Evolutionary conservation across 2,888 invertebrate genomes (phyloP).

Genomic region (Drosophila greeni): DNA sequence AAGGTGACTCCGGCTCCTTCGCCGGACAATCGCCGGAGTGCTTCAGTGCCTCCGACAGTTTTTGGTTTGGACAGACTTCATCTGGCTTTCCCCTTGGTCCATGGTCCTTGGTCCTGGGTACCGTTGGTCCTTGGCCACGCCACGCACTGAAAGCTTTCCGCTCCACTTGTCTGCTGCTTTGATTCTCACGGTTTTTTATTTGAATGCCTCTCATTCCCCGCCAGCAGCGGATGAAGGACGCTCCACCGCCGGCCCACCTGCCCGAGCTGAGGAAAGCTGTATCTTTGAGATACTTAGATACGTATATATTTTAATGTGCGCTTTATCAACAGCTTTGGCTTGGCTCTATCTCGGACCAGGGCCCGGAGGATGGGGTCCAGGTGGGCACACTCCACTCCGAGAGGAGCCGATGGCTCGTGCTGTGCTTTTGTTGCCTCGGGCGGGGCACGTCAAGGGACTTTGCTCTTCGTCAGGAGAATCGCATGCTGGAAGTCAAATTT

Average conservation of each 20-base stretch:
- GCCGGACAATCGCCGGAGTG: constrained; percentile 54
- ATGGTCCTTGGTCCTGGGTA: constrained; percentile 1
- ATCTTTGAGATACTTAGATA: constrained; percentile 68
- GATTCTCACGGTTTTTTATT: constrained; percentile 72
- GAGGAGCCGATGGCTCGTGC: constrained; percentile 28
- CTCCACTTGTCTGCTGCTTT: constrained; percentile 70
- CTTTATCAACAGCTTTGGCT: constrained; percentile 67
- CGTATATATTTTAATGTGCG: constrained; percentile 68
- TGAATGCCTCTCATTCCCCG: constrained; percentile 51
- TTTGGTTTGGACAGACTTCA: constrained; percentile 49
- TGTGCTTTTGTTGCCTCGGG: constrained; percentile 59
- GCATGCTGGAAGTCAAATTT: constrained; percentile 48
- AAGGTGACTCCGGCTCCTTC: constrained; percentile 11
- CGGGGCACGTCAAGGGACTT: constrained; percentile 56
- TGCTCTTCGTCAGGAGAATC: constrained; percentile 42
- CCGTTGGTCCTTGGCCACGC: constrained; percentile 4
- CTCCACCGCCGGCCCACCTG: constrained; percentile 42
- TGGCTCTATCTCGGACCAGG: constrained; percentile 34
- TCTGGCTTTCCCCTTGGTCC: constrained; percentile 27
- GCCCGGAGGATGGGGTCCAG: constrained; percentile 1
- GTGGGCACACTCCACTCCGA: not conserved
- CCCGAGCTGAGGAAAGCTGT: constrained; percentile 21
- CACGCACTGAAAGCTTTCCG: constrained; percentile 67
- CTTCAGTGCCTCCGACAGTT: constrained; percentile 38
- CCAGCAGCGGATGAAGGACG: constrained; percentile 35